A percentile compares a stretch with the other conserved stretches of the same genome.
Evolutionary conservation across 2,797 vertebrate genomes (phyloP).

Genomic region (Gymnoscopelus microlampas): DNA sequence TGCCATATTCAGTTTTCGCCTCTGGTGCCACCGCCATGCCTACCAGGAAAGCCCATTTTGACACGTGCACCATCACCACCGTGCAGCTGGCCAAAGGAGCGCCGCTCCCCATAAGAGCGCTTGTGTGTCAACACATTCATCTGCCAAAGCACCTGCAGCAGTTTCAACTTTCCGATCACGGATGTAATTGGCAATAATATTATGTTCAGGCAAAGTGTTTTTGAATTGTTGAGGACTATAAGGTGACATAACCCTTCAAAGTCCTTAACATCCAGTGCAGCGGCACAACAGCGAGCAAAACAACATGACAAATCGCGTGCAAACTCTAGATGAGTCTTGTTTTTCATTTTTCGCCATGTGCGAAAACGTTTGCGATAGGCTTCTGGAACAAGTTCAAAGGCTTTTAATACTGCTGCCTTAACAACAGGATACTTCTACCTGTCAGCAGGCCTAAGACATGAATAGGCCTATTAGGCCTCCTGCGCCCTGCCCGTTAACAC

Average conservation of each 20-base stretch:
- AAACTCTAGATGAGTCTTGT: slow-evolving; percentile 9
- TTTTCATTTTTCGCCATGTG: no score
- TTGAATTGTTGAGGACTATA: slow-evolving; percentile 11
- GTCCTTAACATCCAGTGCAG: background rate
- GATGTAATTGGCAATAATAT: slow-evolving; percentile 1
- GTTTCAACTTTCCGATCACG: background rate
- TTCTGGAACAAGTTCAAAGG: no score
- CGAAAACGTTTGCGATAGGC: no score
- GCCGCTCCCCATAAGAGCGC: background rate
- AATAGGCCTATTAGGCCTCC: no score
- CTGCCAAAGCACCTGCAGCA: background rate
- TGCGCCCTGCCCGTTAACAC: no score
- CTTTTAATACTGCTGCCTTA: no score
- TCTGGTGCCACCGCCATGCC: background rate
- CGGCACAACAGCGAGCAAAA: background rate
- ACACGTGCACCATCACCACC: no score
- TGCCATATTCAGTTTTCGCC: background rate
- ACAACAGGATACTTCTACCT: no score
- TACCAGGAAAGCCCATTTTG: background rate
- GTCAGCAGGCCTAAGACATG: no score
- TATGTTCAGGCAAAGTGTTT: background rate
- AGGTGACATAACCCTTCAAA: slow-evolving; percentile 15
- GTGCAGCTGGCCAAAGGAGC: background rate
- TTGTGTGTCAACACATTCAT: background rate
- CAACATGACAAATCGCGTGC: background rate